phyloP scores from a whole-genome alignment of 2,888 invertebrate genomes.

The Catocala sponsa region DNA sequence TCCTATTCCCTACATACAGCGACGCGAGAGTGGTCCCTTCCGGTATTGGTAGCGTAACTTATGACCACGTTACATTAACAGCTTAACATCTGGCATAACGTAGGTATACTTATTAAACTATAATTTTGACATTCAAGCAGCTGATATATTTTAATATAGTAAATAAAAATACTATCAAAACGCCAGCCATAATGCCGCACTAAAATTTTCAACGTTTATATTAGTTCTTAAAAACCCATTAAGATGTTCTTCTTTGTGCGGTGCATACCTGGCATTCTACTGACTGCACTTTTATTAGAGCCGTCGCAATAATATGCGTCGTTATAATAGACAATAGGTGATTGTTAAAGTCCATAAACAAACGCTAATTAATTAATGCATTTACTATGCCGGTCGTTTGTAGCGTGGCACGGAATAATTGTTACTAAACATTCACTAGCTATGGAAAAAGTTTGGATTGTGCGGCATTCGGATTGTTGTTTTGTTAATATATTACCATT shows the following conservation, averaged over 20 bases:
- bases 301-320: conserved; percentile 9
- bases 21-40: too few relatives aligned
- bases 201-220: conserved; percentile 5
- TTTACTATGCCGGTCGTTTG: neutral
- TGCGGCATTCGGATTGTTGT: too few relatives aligned
- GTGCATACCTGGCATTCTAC: conserved; percentile 1
- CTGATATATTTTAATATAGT: neutral
- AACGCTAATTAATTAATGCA: conserved; percentile 30
- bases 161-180: conserved; percentile 1
- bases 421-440: neutral
- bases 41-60: too few relatives aligned
- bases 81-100: too few relatives aligned
- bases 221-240: conserved; percentile 7
- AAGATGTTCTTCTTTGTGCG: neutral
- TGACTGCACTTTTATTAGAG: conserved; percentile 15
- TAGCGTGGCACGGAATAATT: neutral
- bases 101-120: too few relatives aligned
- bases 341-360: conserved; percentile 31
- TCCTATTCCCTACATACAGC: too few relatives aligned
- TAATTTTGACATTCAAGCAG: too few relatives aligned
- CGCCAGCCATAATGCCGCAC: neutral
- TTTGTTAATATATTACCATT: too few relatives aligned
- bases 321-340: conserved; percentile 35
- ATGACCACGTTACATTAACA: too few relatives aligned
- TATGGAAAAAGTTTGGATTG: too few relatives aligned